Base-by-base conservation (phyloP, 1,140 invertebrate species). In the Zaprionus inermis region DNA sequence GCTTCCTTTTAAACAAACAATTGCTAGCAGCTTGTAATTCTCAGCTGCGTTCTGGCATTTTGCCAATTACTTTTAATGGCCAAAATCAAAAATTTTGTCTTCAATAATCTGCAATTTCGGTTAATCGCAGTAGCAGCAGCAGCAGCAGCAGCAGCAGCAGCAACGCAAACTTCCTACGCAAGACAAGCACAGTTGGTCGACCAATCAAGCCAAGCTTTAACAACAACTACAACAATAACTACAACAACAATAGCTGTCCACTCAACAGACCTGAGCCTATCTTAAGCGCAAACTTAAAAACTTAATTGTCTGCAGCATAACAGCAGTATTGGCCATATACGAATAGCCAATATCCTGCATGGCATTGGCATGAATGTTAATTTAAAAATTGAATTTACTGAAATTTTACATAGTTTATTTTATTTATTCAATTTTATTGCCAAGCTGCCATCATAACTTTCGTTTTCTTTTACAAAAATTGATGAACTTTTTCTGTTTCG, bases 91-190 rank as follows among this genome's bases (percentile, higher is more conserved):
- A 49, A 49, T 20, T 49, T 44, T 49, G 44, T 49, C 18, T 49
- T 20, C 44, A 49, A 18, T 49, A 49, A 49, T 49, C 44, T 49
- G 44, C 44, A 49, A 49, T 49, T 49, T 49, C 44, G 7, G 44
- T 22, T 20, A 49, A 49, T 49, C 44, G 44, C 44, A 49, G 18
- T 10, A 46, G 16, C 16, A 49, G 20, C 44, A 49, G 12, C 36
- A 72, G 65, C 67, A 49, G 20, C 44, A 49, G 44, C 44, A 49
- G 18, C 18, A 46, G 16, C 16, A 49, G 20, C 44, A 49, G 12
- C 36, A 72, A 69, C 67, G 16, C 24, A 57, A 14, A 63, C 79
- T 79, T 82, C 72, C 76, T 76, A 76, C 54, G 69, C 64, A 59
- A 60, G 7, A 18, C 20, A 44, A 10, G 11, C 20, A 22, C 44